These are phyloP conservation scores for Dipus sagitta DNA, from an alignment of 2,797 vertebrate genomes.

Conservation along the genomic window DNA sequence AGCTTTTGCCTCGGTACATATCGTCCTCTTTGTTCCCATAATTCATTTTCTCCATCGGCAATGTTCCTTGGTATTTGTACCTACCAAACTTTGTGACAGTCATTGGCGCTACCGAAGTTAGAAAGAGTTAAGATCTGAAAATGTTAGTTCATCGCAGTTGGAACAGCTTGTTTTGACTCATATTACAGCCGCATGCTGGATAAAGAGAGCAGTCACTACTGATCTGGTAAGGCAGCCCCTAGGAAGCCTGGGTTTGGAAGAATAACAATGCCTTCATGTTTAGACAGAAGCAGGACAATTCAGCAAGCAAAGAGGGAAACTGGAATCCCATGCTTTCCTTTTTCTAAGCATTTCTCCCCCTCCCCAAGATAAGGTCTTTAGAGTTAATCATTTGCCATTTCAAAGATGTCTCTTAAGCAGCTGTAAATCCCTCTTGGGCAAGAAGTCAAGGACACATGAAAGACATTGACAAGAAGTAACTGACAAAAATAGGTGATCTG, in stretches of 20 bases:
- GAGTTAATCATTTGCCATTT: slow-evolving; percentile 78
- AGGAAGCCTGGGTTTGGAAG: slow-evolving; percentile 45
- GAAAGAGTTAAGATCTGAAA: slow-evolving; percentile 65
- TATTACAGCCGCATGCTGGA: slow-evolving; percentile 63
- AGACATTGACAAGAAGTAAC: slow-evolving; percentile 61
- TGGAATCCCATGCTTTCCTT: neutral
- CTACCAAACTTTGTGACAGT: slow-evolving; percentile 55
- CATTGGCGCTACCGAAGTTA: slow-evolving; percentile 42
- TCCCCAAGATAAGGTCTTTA: slow-evolving; percentile 14
- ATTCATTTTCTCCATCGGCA: slow-evolving; percentile 28
- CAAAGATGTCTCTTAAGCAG: slow-evolving; percentile 71
- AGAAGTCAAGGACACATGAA: slow-evolving; percentile 62
- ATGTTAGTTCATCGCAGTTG: slow-evolving; percentile 69
- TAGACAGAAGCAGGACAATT: slow-evolving; percentile 57
- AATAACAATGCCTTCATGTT: slow-evolving; percentile 5
- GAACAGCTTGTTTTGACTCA: slow-evolving; percentile 73
- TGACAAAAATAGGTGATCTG: slow-evolving; percentile 62
- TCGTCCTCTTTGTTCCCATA: slow-evolving; percentile 69
- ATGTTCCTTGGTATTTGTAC: neutral
- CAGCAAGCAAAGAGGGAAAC: slow-evolving; percentile 29
- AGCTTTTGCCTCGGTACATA: slow-evolving; percentile 67
- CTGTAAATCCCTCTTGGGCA: slow-evolving; percentile 77
- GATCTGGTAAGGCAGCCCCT: slow-evolving; percentile 43
- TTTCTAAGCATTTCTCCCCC: slow-evolving; percentile 30
- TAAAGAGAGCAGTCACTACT: slow-evolving; percentile 56